These are phyloP conservation scores for Hylaea fasciaria DNA, from an alignment of 2,888 invertebrate genomes.

Conservation along the genomic window DNA sequence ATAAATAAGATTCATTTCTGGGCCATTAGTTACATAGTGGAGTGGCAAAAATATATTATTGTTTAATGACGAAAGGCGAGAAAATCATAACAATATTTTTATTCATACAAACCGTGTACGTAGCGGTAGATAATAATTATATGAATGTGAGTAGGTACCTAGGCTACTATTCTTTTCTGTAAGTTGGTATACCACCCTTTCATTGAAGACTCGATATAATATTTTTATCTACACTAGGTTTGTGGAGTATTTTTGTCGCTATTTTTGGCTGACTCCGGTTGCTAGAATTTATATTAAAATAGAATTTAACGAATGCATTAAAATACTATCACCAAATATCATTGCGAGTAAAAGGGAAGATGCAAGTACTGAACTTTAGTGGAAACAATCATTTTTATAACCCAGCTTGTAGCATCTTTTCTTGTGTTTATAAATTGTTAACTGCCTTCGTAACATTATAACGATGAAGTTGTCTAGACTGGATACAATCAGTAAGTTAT, in stretches of 20 bases:
- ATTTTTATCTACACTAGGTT: not conserved
- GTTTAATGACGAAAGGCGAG: slow-evolving; percentile 5
- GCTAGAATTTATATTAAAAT: too few relatives aligned
- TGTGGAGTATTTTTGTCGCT: too few relatives aligned
- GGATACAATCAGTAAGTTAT: not conserved
- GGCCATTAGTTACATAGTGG: not conserved
- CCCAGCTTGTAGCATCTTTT: too few relatives aligned
- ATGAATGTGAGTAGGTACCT: not conserved
- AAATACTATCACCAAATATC: too few relatives aligned
- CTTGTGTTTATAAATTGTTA: too few relatives aligned
- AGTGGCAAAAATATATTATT: slow-evolving; percentile 1
- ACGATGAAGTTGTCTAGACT: slow-evolving; percentile 2
- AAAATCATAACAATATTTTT: slow-evolving; percentile 3
- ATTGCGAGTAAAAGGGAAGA: too few relatives aligned
- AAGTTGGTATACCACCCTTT: not conserved
- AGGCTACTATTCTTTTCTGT: not conserved
- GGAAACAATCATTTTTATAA: too few relatives aligned
- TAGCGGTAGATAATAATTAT: too few relatives aligned
- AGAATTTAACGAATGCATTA: not conserved
- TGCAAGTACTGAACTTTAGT: too few relatives aligned
- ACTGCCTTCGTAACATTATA: not conserved
- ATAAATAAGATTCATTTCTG: too few relatives aligned
- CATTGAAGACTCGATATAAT: not conserved
- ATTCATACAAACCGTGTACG: slow-evolving; percentile 1
- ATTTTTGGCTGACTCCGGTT: too few relatives aligned